A percentile compares a stretch with the other conserved stretches of the same genome.
These are phyloP conservation scores for Gymnodraco acuticeps DNA, from an alignment of 2,797 vertebrate genomes.

Conservation along the genomic window DNA sequence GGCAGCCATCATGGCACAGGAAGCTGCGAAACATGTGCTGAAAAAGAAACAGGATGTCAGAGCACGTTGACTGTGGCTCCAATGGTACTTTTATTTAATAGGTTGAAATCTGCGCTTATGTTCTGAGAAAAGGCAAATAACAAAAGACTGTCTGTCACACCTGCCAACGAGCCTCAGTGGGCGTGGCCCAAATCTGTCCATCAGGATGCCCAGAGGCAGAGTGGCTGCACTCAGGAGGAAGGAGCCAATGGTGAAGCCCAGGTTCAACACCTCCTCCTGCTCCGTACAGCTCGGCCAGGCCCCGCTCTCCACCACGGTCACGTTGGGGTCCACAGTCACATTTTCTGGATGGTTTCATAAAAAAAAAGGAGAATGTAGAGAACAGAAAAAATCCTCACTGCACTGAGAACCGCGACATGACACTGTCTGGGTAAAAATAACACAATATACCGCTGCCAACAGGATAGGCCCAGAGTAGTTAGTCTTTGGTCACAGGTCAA, in stretches of 20 bases:
- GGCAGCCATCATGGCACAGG: conserved; percentile 88
- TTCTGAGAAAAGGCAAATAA: neutral
- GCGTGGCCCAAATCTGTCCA: conserved; percentile 88
- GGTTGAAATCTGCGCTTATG: neutral
- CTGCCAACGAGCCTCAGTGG: conserved; percentile 89
- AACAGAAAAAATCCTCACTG: neutral
- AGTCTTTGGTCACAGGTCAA: neutral
- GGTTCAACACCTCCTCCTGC: conserved; percentile 89
- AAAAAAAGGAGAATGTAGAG: neutral
- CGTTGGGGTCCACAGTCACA: conserved; percentile 34
- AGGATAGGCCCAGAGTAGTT: neutral
- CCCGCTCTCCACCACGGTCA: conserved; percentile 9
- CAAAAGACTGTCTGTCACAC: conserved; percentile 58
- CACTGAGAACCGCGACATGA: neutral
- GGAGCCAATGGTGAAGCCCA: conserved; percentile 92
- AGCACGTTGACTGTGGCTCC: neutral
- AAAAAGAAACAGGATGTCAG: conserved; percentile 26
- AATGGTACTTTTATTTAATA: neutral
- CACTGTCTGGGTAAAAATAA: neutral
- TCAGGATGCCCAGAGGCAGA: conserved; percentile 85
- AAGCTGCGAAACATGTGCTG: conserved; percentile 88
- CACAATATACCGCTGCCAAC: conserved; percentile 1
- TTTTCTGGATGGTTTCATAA: conserved; percentile 63
- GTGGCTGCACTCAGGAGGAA: conserved; percentile 90
- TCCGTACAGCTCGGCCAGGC: conserved; percentile 83